Evolutionary conservation across 2,797 vertebrate species (phyloP).

Genomic region (Enteromius viviparus): DNA sequence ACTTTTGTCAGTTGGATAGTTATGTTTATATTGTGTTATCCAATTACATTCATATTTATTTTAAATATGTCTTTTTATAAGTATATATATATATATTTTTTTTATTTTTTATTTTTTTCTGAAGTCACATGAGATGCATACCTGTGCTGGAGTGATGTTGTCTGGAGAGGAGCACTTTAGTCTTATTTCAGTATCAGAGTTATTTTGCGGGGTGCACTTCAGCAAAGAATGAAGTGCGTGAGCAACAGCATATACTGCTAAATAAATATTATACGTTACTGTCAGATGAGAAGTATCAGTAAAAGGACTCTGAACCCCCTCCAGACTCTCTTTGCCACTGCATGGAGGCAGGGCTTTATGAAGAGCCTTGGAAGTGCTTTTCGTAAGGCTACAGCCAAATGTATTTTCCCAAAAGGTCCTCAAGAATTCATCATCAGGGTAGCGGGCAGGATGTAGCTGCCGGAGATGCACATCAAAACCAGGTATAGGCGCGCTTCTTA

Average conservation of each 20-base stretch:
- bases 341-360: conserved; percentile 62
- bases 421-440: conserved; percentile 65
- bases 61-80: not conserved
- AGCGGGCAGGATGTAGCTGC: conserved; percentile 65
- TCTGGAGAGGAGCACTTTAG: conserved; percentile 62
- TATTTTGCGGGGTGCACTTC: conserved; percentile 59
- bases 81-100: not conserved
- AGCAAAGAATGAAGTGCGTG: conserved; percentile 74
- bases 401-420: conserved; percentile 71
- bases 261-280: conserved; percentile 75
- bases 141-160: conserved; percentile 67
- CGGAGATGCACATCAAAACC: conserved; percentile 72
- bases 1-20: not conserved
- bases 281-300: conserved; percentile 72
- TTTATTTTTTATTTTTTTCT: no score
- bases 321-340: conserved; percentile 70
- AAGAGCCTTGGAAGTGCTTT: not conserved
- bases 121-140: conserved; percentile 40
- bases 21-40: not conserved
- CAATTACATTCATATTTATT: not conserved
- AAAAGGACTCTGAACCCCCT: conserved; percentile 61
- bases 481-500: conserved; percentile 70
- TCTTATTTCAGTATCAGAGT: conserved; percentile 35
- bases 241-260: conserved; percentile 76
- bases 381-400: conserved; percentile 69